A percentile compares a stretch with the other conserved stretches of the same genome.
These are phyloP conservation scores for Pipistrellus pipistrellus DNA, from an alignment of 2,797 vertebrate species.

Conservation along the genomic window DNA sequence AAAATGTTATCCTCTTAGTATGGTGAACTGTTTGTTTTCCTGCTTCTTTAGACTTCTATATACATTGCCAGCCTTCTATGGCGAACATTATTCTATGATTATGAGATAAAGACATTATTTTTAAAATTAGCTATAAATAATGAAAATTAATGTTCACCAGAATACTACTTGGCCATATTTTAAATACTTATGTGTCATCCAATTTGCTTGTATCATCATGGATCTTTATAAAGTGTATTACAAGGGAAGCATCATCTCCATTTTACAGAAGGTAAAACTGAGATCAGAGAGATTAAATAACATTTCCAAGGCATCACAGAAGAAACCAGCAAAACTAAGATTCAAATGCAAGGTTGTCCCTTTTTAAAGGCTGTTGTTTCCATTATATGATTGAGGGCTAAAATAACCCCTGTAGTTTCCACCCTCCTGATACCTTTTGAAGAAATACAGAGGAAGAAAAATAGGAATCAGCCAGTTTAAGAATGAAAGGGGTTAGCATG, in stretches of 20 bases:
- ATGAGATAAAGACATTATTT: not conserved
- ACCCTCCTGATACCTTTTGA: not conserved
- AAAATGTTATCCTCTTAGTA: not conserved
- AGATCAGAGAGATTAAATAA: not conserved
- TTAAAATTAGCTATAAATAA: not conserved
- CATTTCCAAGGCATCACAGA: not conserved
- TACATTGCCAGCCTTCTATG: not conserved
- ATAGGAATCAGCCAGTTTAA: not conserved
- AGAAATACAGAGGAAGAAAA: conserved; percentile 36
- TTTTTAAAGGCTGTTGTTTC: not conserved
- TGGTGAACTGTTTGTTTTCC: not conserved
- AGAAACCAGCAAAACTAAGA: conserved; percentile 23
- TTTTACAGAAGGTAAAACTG: not conserved
- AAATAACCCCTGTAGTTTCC: not conserved
- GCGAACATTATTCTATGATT: not conserved
- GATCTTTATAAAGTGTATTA: not conserved
- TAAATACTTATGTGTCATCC: not conserved
- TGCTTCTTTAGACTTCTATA: conserved; percentile 8
- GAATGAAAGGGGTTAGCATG: not conserved
- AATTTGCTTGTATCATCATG: not conserved
- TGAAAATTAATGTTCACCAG: not conserved
- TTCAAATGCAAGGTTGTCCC: not conserved
- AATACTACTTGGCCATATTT: not conserved
- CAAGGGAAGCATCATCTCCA: not conserved
- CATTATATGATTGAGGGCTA: not conserved